A percentile compares a stretch with the other conserved stretches of the same genome.
Conservation (phyloP, 2,113 vertebrate species). For the Caranx ignobilis region DNA sequence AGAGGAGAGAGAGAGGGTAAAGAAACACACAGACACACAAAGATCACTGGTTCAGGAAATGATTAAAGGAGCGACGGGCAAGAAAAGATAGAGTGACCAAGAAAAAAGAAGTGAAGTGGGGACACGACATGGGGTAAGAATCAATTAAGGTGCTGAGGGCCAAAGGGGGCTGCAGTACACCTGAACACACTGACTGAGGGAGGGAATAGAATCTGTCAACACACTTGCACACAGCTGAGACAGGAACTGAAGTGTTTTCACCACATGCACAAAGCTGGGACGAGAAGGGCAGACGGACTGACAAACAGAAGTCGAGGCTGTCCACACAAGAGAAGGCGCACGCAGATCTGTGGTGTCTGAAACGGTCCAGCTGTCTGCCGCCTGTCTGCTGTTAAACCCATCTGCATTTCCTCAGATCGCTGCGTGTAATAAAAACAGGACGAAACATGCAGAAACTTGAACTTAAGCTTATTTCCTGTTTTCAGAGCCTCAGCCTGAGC, state of each 20-base stretch:
- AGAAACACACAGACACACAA: constrained; percentile 30
- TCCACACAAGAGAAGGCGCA: constrained; percentile 30
- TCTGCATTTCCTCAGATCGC: constrained; percentile 25
- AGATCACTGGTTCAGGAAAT: constrained; percentile 41
- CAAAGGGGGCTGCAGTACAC: constrained; percentile 18
- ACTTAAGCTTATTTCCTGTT: background rate
- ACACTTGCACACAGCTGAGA: background rate
- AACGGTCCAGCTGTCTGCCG: constrained; percentile 36
- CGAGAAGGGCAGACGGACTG: constrained; percentile 16
- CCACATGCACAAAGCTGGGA: constrained; percentile 8
- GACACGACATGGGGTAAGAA: constrained; percentile 6
- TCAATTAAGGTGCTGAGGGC: constrained; percentile 41
- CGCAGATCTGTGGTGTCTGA: constrained; percentile 30
- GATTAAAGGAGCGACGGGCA: constrained; percentile 25
- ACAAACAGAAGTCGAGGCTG: constrained; percentile 34
- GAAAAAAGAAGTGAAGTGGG: constrained; percentile 5
- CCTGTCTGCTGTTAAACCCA: constrained; percentile 7
- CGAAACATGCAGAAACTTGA: background rate
- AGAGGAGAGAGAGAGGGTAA: constrained; percentile 85
- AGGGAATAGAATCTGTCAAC: background rate
- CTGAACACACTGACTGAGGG: constrained; percentile 2
- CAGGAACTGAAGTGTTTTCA: constrained; percentile 3
- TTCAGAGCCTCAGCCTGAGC: background rate
- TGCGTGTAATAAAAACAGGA: constrained; percentile 6
- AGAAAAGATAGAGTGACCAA: constrained; percentile 37